Conservation (phyloP, 2,797 vertebrate species). For the Peromyscus eremicus region DNA sequence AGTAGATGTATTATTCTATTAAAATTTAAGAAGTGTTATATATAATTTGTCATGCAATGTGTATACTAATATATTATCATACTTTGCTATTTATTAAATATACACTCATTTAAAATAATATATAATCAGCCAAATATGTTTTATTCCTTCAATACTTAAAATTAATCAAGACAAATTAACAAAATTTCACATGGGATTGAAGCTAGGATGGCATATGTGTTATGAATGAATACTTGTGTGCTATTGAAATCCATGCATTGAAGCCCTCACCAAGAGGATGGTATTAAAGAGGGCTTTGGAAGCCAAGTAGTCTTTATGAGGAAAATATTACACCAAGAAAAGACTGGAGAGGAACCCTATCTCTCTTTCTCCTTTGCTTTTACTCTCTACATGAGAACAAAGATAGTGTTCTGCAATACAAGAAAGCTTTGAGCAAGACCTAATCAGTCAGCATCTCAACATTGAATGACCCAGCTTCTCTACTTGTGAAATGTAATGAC, state of each 20-base stretch:
- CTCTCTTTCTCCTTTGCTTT: neutral
- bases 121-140: neutral
- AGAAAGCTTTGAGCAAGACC: neutral
- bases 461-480: neutral
- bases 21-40: neutral
- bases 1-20: neutral
- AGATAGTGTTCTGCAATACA: too few species aligned
- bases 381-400: neutral
- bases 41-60: neutral
- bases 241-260: neutral
- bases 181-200: neutral
- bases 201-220: neutral
- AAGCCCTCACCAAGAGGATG: neutral
- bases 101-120: neutral
- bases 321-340: too few species aligned
- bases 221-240: neutral
- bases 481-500: neutral
- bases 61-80: neutral
- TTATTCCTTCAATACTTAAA: neutral
- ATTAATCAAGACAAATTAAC: neutral
- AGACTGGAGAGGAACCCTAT: neutral
- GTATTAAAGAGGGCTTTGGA: fast-evolving
- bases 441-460: neutral
- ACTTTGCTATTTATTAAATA: neutral
- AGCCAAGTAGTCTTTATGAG: neutral